These are phyloP conservation scores for Aleadryas rufinucha DNA, from an alignment of 2,113 vertebrate species.

Conservation along the genomic window DNA sequence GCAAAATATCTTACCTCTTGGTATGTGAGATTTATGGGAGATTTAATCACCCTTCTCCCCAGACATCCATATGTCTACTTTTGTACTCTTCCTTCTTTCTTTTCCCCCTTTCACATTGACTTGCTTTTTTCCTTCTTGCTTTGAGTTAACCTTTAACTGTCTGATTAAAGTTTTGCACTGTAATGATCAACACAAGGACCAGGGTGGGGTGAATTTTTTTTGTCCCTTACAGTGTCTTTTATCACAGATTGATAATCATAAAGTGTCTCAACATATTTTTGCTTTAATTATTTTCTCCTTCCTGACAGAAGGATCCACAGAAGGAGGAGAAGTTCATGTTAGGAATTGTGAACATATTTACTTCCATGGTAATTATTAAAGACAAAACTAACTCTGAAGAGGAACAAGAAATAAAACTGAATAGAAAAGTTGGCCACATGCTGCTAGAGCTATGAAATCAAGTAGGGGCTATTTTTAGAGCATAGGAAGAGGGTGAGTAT, in stretches of 20 bases:
- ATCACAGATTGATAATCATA: background rate
- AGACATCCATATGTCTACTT: constrained; percentile 38
- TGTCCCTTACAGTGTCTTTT: background rate
- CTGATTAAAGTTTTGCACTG: background rate
- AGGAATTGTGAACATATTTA: background rate
- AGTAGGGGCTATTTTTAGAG: constrained; percentile 51
- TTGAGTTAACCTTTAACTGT: constrained; percentile 13
- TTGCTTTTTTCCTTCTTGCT: background rate
- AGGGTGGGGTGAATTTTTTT: background rate
- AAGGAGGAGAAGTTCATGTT: background rate
- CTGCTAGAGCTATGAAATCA: background rate
- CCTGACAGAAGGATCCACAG: background rate
- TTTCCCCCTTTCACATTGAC: background rate
- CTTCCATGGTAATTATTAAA: background rate
- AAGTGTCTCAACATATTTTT: background rate
- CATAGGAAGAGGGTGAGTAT: constrained; percentile 17
- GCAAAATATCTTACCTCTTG: constrained; percentile 47
- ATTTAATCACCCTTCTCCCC: constrained; percentile 32
- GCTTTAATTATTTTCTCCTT: background rate
- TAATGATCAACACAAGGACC: background rate
- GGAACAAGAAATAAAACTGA: background rate
- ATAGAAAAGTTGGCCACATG: background rate
- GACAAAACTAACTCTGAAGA: background rate
- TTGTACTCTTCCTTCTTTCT: constrained; percentile 32
- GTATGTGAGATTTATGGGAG: constrained; percentile 50